These are phyloP conservation scores for Deroptyus accipitrinus DNA, from an alignment of 2,113 vertebrate genomes.

Conservation along the genomic window DNA sequence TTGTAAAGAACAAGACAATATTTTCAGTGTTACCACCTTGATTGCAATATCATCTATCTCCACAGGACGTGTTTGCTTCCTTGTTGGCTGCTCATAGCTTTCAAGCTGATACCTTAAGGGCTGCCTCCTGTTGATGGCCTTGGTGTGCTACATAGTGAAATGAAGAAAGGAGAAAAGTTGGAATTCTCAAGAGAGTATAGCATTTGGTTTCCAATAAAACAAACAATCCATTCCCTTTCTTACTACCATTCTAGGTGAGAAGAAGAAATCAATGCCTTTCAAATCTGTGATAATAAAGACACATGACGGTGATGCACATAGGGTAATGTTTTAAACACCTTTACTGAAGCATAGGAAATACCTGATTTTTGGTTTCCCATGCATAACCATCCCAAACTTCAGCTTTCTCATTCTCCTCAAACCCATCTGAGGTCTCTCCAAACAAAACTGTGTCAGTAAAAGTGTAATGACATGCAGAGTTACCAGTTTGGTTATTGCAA, in stretches of 20 bases:
- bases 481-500: not conserved
- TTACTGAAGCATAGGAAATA: not conserved
- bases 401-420: not conserved
- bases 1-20: not conserved
- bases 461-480: not conserved
- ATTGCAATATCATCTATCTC: slow-evolving; percentile 90
- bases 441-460: not conserved
- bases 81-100: slow-evolving; percentile 84
- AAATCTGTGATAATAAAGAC: not conserved
- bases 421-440: not conserved
- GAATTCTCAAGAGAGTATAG: not conserved
- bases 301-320: not conserved
- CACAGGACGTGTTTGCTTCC: slow-evolving; percentile 77
- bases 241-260: not conserved
- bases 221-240: not conserved
- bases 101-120: slow-evolving; percentile 91
- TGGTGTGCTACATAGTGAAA: slow-evolving; percentile 75
- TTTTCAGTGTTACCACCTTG: slow-evolving; percentile 79
- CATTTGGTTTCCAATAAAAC: not conserved
- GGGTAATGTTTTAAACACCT: not conserved
- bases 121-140: slow-evolving; percentile 94
- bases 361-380: not conserved
- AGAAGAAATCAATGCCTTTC: not conserved
- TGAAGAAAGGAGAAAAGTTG: not conserved
- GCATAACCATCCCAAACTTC: not conserved